Evolutionary conservation across 37 sponge, comb jelly and placozoan species (phyloP).

Genomic region (Hexactinellida sp.): DNA sequence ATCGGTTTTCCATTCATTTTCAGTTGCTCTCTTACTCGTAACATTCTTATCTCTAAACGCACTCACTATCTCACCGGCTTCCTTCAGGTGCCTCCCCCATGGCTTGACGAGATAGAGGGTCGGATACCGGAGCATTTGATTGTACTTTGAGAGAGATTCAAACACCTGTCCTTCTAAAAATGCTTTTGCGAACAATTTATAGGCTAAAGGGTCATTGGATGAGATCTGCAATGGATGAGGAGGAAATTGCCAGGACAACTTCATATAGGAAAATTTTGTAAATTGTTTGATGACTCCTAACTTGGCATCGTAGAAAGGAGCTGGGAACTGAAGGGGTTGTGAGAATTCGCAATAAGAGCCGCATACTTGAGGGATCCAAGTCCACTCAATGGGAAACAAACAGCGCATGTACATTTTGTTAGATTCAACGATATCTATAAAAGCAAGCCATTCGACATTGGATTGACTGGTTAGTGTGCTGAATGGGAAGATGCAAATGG

Average conservation of each 20-base stretch:
- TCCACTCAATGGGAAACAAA: not conserved
- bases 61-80: not conserved
- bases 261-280: not conserved
- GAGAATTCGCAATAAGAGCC: not conserved
- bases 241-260: not conserved
- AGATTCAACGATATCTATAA: not conserved
- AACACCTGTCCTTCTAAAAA: not conserved
- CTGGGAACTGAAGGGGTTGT: not conserved
- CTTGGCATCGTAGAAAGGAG: not conserved
- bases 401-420: not conserved
- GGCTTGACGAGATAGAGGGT: not conserved
- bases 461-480: not conserved
- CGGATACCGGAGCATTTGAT: not conserved
- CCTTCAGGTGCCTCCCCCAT: not conserved
- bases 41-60: not conserved
- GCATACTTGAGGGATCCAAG: not conserved
- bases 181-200: not conserved
- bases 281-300: not conserved
- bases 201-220: not conserved
- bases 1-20: not conserved
- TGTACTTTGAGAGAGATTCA: not conserved
- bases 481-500: not conserved
- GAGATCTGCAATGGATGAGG: not conserved
- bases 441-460: not conserved
- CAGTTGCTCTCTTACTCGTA: not conserved